phyloP scores from a whole-genome alignment of 1,140 invertebrate species.

The Scaptomyza montana region DNA sequence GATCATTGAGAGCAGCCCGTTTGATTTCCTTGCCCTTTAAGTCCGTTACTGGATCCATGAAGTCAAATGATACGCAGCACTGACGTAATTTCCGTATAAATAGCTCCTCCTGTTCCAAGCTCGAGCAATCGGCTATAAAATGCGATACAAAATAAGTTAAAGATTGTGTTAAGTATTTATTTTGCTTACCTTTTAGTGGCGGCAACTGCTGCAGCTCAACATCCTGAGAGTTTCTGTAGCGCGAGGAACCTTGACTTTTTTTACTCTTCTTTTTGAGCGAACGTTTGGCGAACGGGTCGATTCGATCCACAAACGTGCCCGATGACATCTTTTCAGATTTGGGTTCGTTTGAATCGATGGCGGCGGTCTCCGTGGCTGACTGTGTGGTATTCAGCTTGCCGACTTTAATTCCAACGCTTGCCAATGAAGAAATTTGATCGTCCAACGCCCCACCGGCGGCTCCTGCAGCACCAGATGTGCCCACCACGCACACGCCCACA shows the following conservation, averaged over 20 bases:
- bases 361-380: constrained; percentile 79
- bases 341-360: constrained; percentile 80
- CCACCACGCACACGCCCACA: constrained; percentile 64
- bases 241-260: constrained; percentile 95
- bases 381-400: constrained; percentile 81
- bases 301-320: constrained; percentile 95
- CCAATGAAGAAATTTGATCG: constrained; percentile 66
- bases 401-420: constrained; percentile 73
- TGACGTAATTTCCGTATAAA: constrained; percentile 99
- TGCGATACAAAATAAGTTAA: background rate
- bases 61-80: constrained; percentile 99
- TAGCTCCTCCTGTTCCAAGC: constrained; percentile 97
- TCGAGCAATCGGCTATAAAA: constrained; percentile 85
- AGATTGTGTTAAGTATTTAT: background rate
- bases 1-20: constrained; percentile 97
- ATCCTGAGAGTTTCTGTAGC: constrained; percentile 94
- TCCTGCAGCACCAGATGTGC: constrained; percentile 47
- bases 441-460: constrained; percentile 49
- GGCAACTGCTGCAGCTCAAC: constrained; percentile 94
- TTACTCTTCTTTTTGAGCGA: constrained; percentile 96
- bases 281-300: constrained; percentile 96
- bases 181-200: constrained; percentile 90
- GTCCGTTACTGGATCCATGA: constrained; percentile 99
- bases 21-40: constrained; percentile 99
- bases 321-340: constrained; percentile 88